phyloP scores from a whole-genome alignment of 2,888 invertebrate species.

The Yponomeuta sedellus region DNA sequence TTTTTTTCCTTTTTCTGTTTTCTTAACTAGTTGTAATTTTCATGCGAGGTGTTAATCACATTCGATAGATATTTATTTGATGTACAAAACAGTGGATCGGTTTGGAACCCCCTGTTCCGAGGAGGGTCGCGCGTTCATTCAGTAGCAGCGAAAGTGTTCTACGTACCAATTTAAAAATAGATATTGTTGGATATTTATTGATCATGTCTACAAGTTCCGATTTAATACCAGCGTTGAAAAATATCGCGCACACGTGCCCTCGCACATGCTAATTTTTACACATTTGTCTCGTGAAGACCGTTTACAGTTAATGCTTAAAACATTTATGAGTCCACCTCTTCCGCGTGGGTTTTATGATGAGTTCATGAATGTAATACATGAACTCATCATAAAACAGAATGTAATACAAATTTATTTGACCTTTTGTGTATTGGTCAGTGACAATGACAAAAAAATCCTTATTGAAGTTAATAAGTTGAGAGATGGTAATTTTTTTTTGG shows the following conservation, averaged over 20 bases:
- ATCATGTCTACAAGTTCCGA: constrained; percentile 61
- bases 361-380: too few species aligned
- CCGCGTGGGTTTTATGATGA: too few species aligned
- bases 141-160: constrained; percentile 71
- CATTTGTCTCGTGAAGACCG: not conserved
- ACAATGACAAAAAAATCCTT: not conserved
- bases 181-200: constrained; percentile 69
- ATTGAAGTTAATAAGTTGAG: not conserved
- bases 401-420: not conserved
- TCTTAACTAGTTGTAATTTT: not conserved
- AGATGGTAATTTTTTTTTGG: too few species aligned
- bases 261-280: not conserved
- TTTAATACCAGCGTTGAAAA: constrained; percentile 68
- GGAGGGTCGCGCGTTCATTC: constrained; percentile 71
- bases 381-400: not conserved
- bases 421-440: not conserved
- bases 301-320: too few species aligned
- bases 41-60: not conserved
- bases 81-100: not conserved
- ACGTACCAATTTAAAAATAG: constrained; percentile 72
- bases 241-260: constrained; percentile 59
- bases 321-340: too few species aligned
- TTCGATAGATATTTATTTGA: not conserved
- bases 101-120: constrained; percentile 36
- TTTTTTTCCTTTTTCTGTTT: too few species aligned